Evolutionary conservation across 2,113 vertebrate genomes (phyloP).

Genomic region (Hyaena hyaena): DNA sequence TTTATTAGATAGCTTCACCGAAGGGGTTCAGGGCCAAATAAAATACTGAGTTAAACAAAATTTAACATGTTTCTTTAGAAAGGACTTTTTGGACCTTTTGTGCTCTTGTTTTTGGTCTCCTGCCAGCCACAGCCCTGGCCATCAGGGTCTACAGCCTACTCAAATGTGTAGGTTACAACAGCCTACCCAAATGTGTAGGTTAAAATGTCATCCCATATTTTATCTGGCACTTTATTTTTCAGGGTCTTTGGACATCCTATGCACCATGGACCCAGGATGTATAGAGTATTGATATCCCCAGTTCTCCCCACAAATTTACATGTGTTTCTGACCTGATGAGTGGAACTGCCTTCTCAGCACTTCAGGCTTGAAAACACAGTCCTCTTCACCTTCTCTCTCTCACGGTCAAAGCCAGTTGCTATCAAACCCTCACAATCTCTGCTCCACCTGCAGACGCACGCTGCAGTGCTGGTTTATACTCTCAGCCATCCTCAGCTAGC

Average conservation of each 20-base stretch:
- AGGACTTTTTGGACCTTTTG: not conserved
- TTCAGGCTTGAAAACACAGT: not conserved
- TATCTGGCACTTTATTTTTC: not conserved
- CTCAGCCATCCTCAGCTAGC: not conserved
- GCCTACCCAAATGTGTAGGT: not conserved
- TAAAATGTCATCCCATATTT: not conserved
- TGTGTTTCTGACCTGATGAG: not conserved
- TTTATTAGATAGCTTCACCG: not conserved
- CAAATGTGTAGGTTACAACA: not conserved
- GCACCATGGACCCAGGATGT: not conserved
- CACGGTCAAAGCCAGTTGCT: not conserved
- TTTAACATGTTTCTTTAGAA: not conserved
- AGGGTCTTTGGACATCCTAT: conserved; percentile 3
- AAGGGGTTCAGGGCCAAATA: not conserved
- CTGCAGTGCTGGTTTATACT: not conserved
- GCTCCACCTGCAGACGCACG: not conserved
- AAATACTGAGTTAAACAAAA: not conserved
- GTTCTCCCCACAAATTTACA: not conserved
- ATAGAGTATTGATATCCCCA: not conserved
- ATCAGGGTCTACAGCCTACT: not conserved
- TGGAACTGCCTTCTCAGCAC: not conserved
- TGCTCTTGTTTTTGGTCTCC: not conserved
- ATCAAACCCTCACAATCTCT: not conserved
- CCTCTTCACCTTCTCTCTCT: not conserved
- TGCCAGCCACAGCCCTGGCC: not conserved